Percentiles rank a stretch among this genome's conserved stretches.
These are phyloP conservation scores for Exocentrus adspersus DNA, from an alignment of 2,888 invertebrate species.

Conservation along the genomic window DNA sequence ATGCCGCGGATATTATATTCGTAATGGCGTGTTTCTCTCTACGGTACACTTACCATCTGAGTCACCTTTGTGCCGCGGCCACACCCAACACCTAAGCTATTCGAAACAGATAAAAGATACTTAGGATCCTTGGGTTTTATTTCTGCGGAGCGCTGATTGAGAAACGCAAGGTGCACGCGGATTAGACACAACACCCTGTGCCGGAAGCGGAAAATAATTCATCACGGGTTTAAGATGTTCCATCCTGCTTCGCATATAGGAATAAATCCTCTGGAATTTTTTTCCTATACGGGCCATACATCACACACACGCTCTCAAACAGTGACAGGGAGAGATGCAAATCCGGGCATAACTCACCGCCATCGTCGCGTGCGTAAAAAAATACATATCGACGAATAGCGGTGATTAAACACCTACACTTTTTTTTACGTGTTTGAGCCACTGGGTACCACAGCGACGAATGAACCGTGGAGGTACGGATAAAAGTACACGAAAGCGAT, in stretches of 20 bases:
- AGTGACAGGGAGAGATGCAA: too few relatives aligned
- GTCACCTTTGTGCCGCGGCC: constrained; percentile 8
- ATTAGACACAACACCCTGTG: too few relatives aligned
- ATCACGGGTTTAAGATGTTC: too few relatives aligned
- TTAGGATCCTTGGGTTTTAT: constrained; percentile 17
- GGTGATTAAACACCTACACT: too few relatives aligned
- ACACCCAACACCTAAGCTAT: constrained; percentile 5
- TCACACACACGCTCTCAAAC: too few relatives aligned
- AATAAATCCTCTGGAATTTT: too few relatives aligned
- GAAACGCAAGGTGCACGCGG: constrained; percentile 3
- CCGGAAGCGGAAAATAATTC: too few relatives aligned
- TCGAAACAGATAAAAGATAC: constrained; percentile 9
- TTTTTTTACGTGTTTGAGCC: not conserved
- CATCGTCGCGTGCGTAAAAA: too few relatives aligned
- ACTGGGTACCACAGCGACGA: not conserved
- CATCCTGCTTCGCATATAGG: too few relatives aligned
- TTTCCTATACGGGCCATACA: too few relatives aligned
- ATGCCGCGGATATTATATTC: not conserved
- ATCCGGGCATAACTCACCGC: too few relatives aligned
- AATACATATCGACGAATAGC: too few relatives aligned
- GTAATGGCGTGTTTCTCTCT: constrained; percentile 7
- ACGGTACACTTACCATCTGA: constrained; percentile 16
- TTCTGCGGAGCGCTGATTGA: not conserved
- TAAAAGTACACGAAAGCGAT: constrained; percentile 6
- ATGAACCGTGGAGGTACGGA: not conserved